Conservation (phyloP, 2,797 vertebrate genomes). For the Corythornis leucogaster region DNA sequence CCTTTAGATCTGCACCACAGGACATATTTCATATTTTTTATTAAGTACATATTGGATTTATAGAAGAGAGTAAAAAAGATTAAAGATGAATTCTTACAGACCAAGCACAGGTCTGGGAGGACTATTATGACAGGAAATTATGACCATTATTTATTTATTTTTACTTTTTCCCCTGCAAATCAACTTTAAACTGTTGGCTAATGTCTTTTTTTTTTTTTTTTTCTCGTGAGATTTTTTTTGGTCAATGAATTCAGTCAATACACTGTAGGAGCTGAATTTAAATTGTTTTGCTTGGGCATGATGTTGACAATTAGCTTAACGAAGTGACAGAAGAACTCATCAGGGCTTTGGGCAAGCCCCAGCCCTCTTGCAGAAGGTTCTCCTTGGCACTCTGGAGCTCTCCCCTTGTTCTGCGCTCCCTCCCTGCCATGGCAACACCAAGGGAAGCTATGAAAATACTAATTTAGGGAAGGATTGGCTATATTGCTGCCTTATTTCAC, state of each 20-base stretch:
- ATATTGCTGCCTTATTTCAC: background rate
- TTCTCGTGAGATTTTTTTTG: background rate
- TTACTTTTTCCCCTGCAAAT: background rate
- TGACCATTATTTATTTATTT: slow-evolving; percentile 54
- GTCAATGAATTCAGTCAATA: slow-evolving; percentile 31
- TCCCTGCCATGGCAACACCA: background rate
- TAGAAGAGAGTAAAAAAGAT: slow-evolving; percentile 66
- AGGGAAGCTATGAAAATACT: background rate
- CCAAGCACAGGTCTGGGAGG: slow-evolving; percentile 53
- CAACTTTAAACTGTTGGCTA: slow-evolving; percentile 30
- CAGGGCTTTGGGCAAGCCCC: background rate
- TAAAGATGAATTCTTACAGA: slow-evolving; percentile 65
- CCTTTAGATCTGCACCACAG: slow-evolving; percentile 68
- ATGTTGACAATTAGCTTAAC: slow-evolving; percentile 42
- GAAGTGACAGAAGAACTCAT: slow-evolving; percentile 47
- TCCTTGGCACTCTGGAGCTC: background rate
- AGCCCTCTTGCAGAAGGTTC: slow-evolving; percentile 41
- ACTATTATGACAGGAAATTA: slow-evolving; percentile 69
- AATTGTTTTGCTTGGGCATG: slow-evolving; percentile 28
- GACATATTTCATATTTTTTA: slow-evolving; percentile 73
- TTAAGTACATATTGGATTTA: slow-evolving; percentile 74
- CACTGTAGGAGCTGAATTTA: slow-evolving; percentile 19
- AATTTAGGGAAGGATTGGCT: background rate
- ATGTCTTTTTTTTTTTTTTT: background rate
- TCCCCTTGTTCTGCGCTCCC: slow-evolving; percentile 3